These are phyloP conservation scores for Heliconius erato DNA, from an alignment of 2,888 invertebrate species.

Conservation along the genomic window DNA sequence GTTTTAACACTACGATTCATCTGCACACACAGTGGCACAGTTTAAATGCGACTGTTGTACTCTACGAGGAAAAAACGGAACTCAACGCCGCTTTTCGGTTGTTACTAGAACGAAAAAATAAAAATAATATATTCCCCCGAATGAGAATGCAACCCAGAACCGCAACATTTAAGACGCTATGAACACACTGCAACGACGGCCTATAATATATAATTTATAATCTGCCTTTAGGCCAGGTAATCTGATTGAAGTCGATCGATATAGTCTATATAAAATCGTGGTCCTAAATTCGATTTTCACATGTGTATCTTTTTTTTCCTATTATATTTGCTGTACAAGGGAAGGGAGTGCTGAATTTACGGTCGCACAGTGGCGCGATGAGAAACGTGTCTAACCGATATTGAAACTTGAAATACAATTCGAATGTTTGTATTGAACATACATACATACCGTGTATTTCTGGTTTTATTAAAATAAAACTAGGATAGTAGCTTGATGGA, in stretches of 20 bases:
- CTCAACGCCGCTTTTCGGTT: not conserved
- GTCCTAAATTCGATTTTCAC: constrained; percentile 10
- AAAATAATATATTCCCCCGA: not conserved
- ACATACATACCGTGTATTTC: not conserved
- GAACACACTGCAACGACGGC: too few species aligned
- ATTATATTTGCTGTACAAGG: constrained; percentile 15
- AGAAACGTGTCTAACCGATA: constrained; percentile 27
- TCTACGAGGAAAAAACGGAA: not conserved
- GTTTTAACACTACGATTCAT: too few species aligned
- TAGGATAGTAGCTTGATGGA: not conserved
- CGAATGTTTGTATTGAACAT: constrained; percentile 25
- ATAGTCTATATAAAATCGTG: not conserved
- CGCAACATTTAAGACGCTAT: not conserved
- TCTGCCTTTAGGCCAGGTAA: too few species aligned
- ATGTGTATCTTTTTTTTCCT: not conserved
- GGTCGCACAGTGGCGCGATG: constrained; percentile 13
- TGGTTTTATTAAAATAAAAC: constrained; percentile 19
- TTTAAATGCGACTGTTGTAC: too few species aligned
- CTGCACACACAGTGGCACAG: too few species aligned
- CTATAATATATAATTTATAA: too few species aligned
- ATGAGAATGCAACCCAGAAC: not conserved
- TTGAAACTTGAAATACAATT: constrained; percentile 26
- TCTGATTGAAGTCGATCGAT: too few species aligned
- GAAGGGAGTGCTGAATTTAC: constrained; percentile 13
- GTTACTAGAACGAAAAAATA: not conserved